These are phyloP conservation scores for Diogma glabrata DNA, from an alignment of 2,888 invertebrate genomes.

Conservation along the genomic window DNA sequence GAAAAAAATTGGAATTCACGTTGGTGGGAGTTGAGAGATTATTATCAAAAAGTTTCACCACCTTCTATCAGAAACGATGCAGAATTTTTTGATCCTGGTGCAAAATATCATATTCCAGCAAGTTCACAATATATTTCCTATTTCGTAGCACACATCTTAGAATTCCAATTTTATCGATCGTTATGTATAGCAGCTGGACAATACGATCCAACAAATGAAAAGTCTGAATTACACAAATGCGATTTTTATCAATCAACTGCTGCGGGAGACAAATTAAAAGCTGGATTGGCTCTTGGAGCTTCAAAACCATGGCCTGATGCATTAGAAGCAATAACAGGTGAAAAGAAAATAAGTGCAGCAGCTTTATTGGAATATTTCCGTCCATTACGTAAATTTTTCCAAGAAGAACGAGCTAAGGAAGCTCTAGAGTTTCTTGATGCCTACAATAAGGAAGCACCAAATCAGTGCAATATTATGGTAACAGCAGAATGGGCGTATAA, in stretches of 20 bases:
- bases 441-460: slow-evolving; percentile 4
- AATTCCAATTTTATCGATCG: slow-evolving; percentile 63
- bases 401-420: slow-evolving; percentile 43
- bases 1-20: slow-evolving; percentile 36
- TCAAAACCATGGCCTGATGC: slow-evolving; percentile 48
- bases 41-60: slow-evolving; percentile 37
- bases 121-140: slow-evolving; percentile 37
- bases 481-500: slow-evolving; percentile 12
- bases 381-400: slow-evolving; percentile 45
- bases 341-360: slow-evolving; percentile 43
- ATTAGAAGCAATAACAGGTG: slow-evolving; percentile 49
- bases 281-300: slow-evolving; percentile 38
- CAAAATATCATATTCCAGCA: slow-evolving; percentile 38
- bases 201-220: slow-evolving; percentile 42
- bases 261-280: slow-evolving; percentile 59
- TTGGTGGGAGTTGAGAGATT: slow-evolving; percentile 36
- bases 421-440: slow-evolving; percentile 19
- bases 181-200: slow-evolving; percentile 50
- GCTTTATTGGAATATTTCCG: slow-evolving; percentile 48
- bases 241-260: slow-evolving; percentile 72
- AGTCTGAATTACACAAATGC: slow-evolving; percentile 66
- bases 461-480: slow-evolving; percentile 3
- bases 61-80: slow-evolving; percentile 30
- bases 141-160: slow-evolving; percentile 57
- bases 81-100: slow-evolving; percentile 38